Evolutionary conservation across 2,113 vertebrate genomes (phyloP).

Genomic region (Pagrus major): DNA sequence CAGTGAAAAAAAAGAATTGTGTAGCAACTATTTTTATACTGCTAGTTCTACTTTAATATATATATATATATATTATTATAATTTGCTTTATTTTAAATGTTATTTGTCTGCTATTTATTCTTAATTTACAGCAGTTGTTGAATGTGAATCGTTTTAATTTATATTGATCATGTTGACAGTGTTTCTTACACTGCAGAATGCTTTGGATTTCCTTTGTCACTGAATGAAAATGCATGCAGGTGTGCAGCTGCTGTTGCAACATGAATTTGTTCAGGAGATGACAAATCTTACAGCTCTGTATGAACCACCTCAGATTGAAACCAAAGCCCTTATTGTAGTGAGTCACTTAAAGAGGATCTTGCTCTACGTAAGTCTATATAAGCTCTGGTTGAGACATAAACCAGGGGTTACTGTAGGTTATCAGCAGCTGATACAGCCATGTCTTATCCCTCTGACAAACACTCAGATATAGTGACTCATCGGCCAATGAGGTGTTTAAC

Average conservation of each 20-base stretch:
- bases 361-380: neutral
- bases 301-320: slow-evolving; percentile 40
- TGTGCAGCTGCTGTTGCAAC: slow-evolving; percentile 14
- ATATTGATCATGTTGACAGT: slow-evolving; percentile 22
- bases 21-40: slow-evolving; percentile 86
- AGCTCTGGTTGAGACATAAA: slow-evolving; percentile 11
- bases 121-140: slow-evolving; percentile 27
- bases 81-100: slow-evolving; percentile 48
- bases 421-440: slow-evolving; percentile 34
- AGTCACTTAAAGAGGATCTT: slow-evolving; percentile 14
- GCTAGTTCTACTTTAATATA: slow-evolving; percentile 53
- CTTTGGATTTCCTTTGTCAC: slow-evolving; percentile 12
- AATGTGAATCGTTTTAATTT: slow-evolving; percentile 47
- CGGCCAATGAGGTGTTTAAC: slow-evolving; percentile 55
- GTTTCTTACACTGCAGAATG: slow-evolving; percentile 2
- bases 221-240: slow-evolving; percentile 33
- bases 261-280: slow-evolving; percentile 4
- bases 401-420: slow-evolving; percentile 66
- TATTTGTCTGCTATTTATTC: slow-evolving; percentile 52
- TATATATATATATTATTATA: slow-evolving; percentile 48
- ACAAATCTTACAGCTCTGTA: slow-evolving; percentile 6
- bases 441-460: slow-evolving; percentile 23
- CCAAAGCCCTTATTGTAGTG: slow-evolving; percentile 48
- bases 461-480: slow-evolving; percentile 46
- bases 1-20: slow-evolving; percentile 43